These are phyloP conservation scores for Imbricaverruca yamaguchii DNA, from an alignment of 2,888 invertebrate genomes.

Conservation along the genomic window DNA sequence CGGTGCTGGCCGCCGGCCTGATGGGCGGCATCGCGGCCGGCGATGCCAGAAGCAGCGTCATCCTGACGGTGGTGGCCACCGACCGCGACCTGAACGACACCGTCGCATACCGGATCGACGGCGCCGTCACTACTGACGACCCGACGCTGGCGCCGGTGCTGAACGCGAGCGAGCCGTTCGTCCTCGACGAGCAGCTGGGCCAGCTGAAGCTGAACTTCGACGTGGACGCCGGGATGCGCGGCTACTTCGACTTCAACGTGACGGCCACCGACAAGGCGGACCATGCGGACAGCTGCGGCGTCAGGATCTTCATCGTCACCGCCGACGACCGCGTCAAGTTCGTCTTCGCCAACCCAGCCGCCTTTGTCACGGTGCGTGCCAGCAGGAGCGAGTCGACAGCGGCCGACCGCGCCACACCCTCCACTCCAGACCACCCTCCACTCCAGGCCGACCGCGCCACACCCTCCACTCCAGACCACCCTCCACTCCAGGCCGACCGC, in stretches of 20 bases:
- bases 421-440: not conserved
- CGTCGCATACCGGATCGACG: not conserved
- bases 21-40: conserved; percentile 22
- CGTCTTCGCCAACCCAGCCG: not conserved
- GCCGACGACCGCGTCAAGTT: not conserved
- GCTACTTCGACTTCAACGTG: not conserved
- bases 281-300: not conserved
- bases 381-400: not conserved
- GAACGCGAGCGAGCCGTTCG: not conserved
- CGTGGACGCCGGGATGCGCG: not conserved
- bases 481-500: not conserved
- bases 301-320: not conserved
- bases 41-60: not conserved
- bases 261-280: not conserved
- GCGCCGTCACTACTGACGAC: not conserved
- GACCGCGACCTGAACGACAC: conserved; percentile 21
- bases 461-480: too few relatives aligned
- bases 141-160: too few relatives aligned
- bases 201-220: not conserved
- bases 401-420: too few relatives aligned
- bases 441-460: not conserved
- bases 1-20: conserved; percentile 45
- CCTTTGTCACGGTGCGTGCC: not conserved
- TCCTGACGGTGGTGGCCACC: not conserved
- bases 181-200: not conserved